Evolutionary conservation across 2,113 vertebrate genomes (phyloP).

Genomic region (Asarcornis scutulata): DNA sequence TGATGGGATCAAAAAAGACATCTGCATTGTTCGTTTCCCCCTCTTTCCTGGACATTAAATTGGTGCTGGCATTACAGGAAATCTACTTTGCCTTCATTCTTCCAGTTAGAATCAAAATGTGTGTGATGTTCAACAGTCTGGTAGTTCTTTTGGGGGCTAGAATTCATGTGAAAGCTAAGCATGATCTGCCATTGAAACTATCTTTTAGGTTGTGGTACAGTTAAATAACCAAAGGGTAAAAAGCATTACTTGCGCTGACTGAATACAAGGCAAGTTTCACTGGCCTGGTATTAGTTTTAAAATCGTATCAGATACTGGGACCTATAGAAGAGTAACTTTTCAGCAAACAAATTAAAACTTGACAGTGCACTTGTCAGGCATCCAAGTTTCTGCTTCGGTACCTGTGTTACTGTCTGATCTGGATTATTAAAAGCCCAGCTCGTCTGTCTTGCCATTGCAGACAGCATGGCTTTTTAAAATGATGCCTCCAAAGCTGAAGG

Average conservation of each 20-base stretch:
- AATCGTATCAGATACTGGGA: not conserved
- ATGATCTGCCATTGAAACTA: not conserved
- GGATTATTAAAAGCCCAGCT: not conserved
- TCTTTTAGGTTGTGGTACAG: not conserved
- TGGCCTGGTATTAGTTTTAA: not conserved
- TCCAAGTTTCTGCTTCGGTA: not conserved
- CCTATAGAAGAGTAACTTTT: not conserved
- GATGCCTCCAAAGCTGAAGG: not conserved
- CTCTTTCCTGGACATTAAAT: not conserved
- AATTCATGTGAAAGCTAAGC: not conserved
- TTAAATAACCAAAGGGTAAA: not conserved
- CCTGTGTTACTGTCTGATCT: not conserved
- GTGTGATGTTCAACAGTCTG: fast-evolving
- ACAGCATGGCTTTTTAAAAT: not conserved
- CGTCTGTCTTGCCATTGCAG: not conserved
- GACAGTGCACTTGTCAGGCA: not conserved
- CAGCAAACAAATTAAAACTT: not conserved
- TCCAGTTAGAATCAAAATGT: not conserved
- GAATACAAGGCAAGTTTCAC: not conserved
- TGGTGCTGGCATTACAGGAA: not conserved
- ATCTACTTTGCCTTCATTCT: not conserved
- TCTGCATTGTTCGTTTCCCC: fast-evolving
- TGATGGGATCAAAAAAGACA: not conserved
- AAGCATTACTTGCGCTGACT: not conserved
- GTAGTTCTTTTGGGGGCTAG: not conserved